phyloP scores from a whole-genome alignment of 2,888 invertebrate species.

The Arctia plantaginis region DNA sequence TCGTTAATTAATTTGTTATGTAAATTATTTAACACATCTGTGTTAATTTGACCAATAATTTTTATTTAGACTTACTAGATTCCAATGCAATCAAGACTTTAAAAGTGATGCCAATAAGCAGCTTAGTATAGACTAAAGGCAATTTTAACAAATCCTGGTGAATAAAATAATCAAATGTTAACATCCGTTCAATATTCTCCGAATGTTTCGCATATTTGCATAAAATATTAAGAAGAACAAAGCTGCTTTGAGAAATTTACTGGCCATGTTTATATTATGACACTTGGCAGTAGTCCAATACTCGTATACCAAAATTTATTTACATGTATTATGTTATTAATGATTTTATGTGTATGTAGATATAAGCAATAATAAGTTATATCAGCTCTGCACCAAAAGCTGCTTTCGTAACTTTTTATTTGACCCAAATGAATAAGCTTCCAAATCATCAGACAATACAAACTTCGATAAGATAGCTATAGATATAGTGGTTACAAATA shows the following conservation, averaged over 20 bases:
- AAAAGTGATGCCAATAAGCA: not conserved
- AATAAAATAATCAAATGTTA: slow-evolving; percentile 22
- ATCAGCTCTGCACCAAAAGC: not conserved
- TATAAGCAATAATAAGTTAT: not conserved
- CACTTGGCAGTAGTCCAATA: slow-evolving; percentile 47
- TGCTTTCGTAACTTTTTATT: not conserved
- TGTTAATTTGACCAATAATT: too few species aligned
- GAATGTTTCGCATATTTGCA: slow-evolving; percentile 31
- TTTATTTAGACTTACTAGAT: too few species aligned
- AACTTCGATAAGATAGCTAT: not conserved
- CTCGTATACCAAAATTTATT: slow-evolving; percentile 43
- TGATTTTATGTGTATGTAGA: slow-evolving; percentile 29
- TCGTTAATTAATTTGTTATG: too few species aligned
- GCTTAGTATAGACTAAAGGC: slow-evolving; percentile 1
- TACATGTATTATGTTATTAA: slow-evolving; percentile 38
- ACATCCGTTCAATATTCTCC: slow-evolving; percentile 7
- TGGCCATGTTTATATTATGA: slow-evolving; percentile 28
- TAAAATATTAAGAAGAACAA: slow-evolving; percentile 51
- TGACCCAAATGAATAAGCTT: not conserved
- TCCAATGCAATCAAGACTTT: not conserved
- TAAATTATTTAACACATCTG: too few species aligned
- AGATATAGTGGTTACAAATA: not conserved
- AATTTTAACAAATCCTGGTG: slow-evolving; percentile 18
- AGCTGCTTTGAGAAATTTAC: slow-evolving; percentile 39
- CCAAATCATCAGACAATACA: not conserved